These are phyloP conservation scores for Matsumyia berberina DNA, from an alignment of 2,888 invertebrate species.

Conservation along the genomic window DNA sequence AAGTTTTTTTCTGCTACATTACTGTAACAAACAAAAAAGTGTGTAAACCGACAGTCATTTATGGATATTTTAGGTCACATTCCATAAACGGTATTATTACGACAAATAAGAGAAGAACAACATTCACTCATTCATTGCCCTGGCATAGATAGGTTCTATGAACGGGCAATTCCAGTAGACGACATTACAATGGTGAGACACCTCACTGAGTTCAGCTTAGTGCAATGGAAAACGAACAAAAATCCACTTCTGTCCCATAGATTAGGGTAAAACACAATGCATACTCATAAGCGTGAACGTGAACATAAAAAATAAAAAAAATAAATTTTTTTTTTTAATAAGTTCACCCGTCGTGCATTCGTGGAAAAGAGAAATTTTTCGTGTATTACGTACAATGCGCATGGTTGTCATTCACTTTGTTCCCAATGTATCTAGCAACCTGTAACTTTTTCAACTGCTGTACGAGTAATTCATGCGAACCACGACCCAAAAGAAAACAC, in stretches of 20 bases:
- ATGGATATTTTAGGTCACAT: slow-evolving; percentile 72
- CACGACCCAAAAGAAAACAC: slow-evolving; percentile 52
- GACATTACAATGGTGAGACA: slow-evolving; percentile 51
- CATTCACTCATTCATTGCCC: slow-evolving; percentile 55
- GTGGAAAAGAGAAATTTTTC: slow-evolving; percentile 59
- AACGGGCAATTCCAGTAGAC: slow-evolving; percentile 29
- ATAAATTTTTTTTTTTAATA: no score
- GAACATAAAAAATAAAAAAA: slow-evolving; percentile 17
- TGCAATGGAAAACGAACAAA: slow-evolving; percentile 9
- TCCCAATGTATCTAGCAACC: slow-evolving; percentile 34
- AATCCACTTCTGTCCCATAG: slow-evolving; percentile 37
- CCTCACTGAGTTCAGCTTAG: slow-evolving; percentile 46
- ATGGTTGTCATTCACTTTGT: slow-evolving; percentile 61
- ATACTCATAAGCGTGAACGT: slow-evolving; percentile 53
- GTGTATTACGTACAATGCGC: slow-evolving; percentile 50
- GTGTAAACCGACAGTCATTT: slow-evolving; percentile 56
- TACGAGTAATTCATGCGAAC: slow-evolving; percentile 58
- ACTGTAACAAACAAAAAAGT: slow-evolving; percentile 5
- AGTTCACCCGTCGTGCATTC: slow-evolving; percentile 58
- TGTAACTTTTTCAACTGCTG: slow-evolving; percentile 42
- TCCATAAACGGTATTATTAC: slow-evolving; percentile 66
- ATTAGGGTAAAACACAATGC: slow-evolving; percentile 43
- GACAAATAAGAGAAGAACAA: slow-evolving; percentile 67
- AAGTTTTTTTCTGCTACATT: slow-evolving; percentile 8
- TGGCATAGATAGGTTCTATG: slow-evolving; percentile 65